phyloP scores from a whole-genome alignment of 1,140 invertebrate genomes.

The Ceratoteleas bidentatus region DNA sequence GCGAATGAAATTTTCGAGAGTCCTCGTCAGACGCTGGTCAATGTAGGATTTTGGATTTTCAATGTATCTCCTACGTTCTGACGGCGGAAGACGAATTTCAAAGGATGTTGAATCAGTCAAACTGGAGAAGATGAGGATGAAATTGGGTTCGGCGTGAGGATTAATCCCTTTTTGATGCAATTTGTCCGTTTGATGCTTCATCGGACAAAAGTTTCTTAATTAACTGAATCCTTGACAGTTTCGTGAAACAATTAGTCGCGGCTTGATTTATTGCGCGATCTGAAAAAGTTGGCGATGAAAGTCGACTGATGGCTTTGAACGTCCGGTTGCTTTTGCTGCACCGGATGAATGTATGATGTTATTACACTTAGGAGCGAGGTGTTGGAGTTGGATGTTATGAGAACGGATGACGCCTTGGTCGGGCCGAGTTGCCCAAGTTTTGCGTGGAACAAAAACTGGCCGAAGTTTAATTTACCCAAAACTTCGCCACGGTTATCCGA shows the following conservation, averaged over 20 bases:
- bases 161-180: too few species aligned
- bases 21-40: too few species aligned
- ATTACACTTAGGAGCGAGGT: constrained; percentile 33
- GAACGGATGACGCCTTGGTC: constrained; percentile 30
- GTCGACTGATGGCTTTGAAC: background rate
- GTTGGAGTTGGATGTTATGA: constrained; percentile 43
- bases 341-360: constrained; percentile 21
- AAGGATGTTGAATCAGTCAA: too few species aligned
- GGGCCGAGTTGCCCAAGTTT: constrained; percentile 26
- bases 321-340: constrained; percentile 2
- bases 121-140: too few species aligned
- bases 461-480: constrained; percentile 52
- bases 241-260: constrained; percentile 24
- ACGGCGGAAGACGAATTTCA: too few species aligned
- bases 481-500: constrained; percentile 36
- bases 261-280: constrained; percentile 7
- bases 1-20: background rate
- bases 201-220: background rate
- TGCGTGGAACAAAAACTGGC: constrained; percentile 34
- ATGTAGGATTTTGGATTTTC: too few species aligned
- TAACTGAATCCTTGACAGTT: constrained; percentile 10
- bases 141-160: background rate
- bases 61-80: too few species aligned
- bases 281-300: background rate
- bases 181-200: too few species aligned